Evolutionary conservation across 37 sponge, comb jelly and placozoan genomes (phyloP), one percentile per base, ranked within the genome.

Genomic region (Aplysina aerophoba): DNA sequence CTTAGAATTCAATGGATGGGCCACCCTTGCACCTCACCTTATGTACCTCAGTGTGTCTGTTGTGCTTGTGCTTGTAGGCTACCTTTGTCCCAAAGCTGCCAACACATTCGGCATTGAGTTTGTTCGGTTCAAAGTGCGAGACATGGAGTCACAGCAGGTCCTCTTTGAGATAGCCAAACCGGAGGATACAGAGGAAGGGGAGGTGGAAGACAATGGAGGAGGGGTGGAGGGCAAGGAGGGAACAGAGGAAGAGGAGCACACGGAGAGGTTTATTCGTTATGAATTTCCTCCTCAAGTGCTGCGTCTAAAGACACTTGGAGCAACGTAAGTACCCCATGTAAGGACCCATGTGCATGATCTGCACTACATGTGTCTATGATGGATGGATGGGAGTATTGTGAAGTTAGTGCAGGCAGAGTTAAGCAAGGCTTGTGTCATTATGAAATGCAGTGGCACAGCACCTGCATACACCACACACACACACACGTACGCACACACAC

Each of bases 271-370:
- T 57, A 92, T 99, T 8, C 66, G 92, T 17, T 99, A 97, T 81
- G 87, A 93, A 50, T 97, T 99, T 31, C 95, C 97, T 24, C 90
- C 96, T 40, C 86, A 89, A 19, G 93, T 99, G 54, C 92, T 99
- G 33, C 84, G 86, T 12, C 84, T 95, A n/a, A 88, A 72, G 34
- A 83, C 86, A 28, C 44, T 99, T 81, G 99, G 99, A 64, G 99
- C 99, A 57, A 93, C 95, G 96, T 97, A 75, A 91, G 98, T 89
- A 24, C 3, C 13, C 62, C 5, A 25, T 75, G 13, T 40, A 44
- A 44, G 8, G 50, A 44, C 3, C 50, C 50, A 44, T 8, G 8
- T 44, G 3, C 50, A 44, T 8, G 6, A 44, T 44, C 50, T 3
- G 6, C 50, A 44, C 50, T 8, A 44, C 50, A n/a, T n/a, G n/a